Percentiles rank a stretch among this genome's conserved stretches.
Conservation (phyloP, 2,888 invertebrate species). For the Pollenia labialis region DNA sequence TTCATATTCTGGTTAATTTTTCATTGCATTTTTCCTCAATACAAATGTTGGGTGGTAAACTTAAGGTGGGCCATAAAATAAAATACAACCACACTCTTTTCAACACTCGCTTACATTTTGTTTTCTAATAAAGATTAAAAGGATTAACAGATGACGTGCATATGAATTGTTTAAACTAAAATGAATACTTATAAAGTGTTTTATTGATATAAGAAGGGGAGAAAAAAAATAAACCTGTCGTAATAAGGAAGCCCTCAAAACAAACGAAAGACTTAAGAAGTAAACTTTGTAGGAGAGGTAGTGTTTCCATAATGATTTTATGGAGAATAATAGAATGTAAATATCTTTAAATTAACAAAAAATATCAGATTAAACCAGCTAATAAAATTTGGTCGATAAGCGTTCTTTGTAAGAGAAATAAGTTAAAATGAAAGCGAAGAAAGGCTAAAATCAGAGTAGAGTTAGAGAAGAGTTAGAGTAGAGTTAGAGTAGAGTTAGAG, state of each 20-base stretch:
- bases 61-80: constrained; percentile 51
- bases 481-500: too few species aligned
- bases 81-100: background rate
- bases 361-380: too few species aligned
- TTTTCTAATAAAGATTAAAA: constrained; percentile 43
- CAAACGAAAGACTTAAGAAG: constrained; percentile 10
- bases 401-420: too few species aligned
- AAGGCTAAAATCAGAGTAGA: too few species aligned
- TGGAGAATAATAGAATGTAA: too few species aligned
- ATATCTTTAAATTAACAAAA: too few species aligned
- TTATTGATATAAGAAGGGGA: background rate
- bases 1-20: background rate
- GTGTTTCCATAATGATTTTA: background rate
- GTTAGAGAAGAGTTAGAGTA: too few species aligned
- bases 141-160: constrained; percentile 45
- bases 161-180: constrained; percentile 28
- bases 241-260: constrained; percentile 21
- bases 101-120: background rate
- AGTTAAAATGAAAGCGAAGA: too few species aligned
- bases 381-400: too few species aligned
- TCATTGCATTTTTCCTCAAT: background rate
- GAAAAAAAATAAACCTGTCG: background rate
- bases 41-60: background rate
- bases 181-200: background rate
- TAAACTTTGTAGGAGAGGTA: background rate